phyloP scores from a whole-genome alignment of 2,797 vertebrate species.

The Sebastes wilsoni region DNA sequence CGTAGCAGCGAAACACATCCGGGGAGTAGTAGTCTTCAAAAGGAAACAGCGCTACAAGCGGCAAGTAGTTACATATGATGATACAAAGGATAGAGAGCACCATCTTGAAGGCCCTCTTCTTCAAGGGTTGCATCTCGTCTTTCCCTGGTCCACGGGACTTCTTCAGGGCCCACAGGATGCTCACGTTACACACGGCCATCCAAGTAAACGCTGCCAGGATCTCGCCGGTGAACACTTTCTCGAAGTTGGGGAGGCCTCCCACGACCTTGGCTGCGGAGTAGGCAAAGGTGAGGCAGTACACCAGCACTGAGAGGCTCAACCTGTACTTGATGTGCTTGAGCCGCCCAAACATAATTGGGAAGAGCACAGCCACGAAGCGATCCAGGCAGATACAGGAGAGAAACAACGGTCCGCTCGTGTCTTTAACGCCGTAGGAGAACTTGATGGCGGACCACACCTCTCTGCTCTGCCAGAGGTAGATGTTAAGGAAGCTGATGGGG shows the following conservation, averaged over 20 bases:
- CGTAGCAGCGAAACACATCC: constrained; percentile 78
- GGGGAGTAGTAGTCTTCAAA: constrained; percentile 78
- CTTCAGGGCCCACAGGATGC: constrained; percentile 80
- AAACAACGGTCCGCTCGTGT: constrained; percentile 82
- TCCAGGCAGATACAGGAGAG: constrained; percentile 85
- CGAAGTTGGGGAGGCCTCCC: constrained; percentile 76
- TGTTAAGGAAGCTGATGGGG: constrained; percentile 73
- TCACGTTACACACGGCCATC: constrained; percentile 80
- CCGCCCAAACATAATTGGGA: constrained; percentile 76
- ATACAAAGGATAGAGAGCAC: constrained; percentile 81
- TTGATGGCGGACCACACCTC: constrained; percentile 62
- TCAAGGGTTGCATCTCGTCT: constrained; percentile 85
- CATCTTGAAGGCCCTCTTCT: constrained; percentile 83
- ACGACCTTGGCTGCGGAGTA: constrained; percentile 78
- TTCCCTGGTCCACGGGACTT: constrained; percentile 73
- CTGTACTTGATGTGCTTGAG: constrained; percentile 78
- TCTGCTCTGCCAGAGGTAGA: constrained; percentile 77
- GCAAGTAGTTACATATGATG: constrained; percentile 82
- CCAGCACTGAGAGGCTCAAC: constrained; percentile 63
- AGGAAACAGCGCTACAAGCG: constrained; percentile 79
- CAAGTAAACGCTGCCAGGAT: constrained; percentile 76
- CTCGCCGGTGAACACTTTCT: constrained; percentile 81
- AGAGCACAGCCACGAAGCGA: constrained; percentile 82
- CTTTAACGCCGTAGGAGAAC: constrained; percentile 83
- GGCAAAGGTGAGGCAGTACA: constrained; percentile 77